Evolutionary conservation across 2,888 invertebrate genomes (phyloP), one percentile per base, ranked within the genome.

Genomic region (Aelia acuminata): DNA sequence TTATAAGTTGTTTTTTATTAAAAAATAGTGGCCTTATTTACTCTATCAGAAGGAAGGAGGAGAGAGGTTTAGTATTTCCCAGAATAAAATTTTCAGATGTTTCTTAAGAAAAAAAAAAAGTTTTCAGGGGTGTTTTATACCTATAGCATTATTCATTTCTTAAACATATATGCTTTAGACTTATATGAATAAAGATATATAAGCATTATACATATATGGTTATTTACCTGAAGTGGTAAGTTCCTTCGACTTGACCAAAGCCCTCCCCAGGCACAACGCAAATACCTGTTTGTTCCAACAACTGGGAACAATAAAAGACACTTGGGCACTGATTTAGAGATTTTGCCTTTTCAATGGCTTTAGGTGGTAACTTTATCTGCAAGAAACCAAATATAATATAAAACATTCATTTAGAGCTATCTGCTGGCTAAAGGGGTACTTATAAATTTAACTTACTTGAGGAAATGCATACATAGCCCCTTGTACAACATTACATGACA

Each of bases 381-480:
- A 84, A 70, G 4, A 53, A 43, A 70, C 15, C 18, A 70, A 70
- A 31, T 18, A 35, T 20, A 35, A 26, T 70, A 70, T 70, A 70
- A 35, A 70, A 20, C 13, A 70, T 70, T 15, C 31, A 15, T 31
- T 70, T 0, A 70, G 2, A 35, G 7, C 18, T 31, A 63, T 63
- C 1, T 18, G 31, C 4, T 31, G 31, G 4, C 4, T 35, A 10
- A 3, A 20, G 20, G 20, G 1, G 20, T 5, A 26, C 31, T 70
- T 13, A 35, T 70, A 18, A 70, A 35, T 70, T 70, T 26, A 20
- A 70, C 50, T 47, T 90, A 92, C 92, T 91, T 92, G 91, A 0
- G 99, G 99, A 93, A 99, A 99, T 89, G 98, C 98, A 93, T 99
- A 99, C 99, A 99, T 99, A 10, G 99, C 98, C 26, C 99, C 96